A percentile compares a stretch with the other conserved stretches of the same genome.
phyloP scores from a whole-genome alignment of 2,888 invertebrate genomes.

The Stenolophus ochropezus region DNA sequence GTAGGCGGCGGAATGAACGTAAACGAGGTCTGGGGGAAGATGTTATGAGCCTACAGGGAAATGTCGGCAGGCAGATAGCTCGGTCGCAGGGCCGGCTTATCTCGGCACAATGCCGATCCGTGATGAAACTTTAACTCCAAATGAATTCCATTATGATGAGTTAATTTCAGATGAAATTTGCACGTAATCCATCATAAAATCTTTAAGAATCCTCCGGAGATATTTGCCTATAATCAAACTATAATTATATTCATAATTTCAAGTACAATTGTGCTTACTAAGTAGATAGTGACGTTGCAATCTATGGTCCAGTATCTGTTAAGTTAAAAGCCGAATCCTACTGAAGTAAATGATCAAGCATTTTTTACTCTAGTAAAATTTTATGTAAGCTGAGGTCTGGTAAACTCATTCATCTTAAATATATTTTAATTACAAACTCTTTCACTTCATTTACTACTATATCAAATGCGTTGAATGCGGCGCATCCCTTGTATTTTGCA shows the following conservation, averaged over 20 bases:
- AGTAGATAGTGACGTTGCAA: no score
- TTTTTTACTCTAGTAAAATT: no score
- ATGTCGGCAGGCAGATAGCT: slow-evolving; percentile 36
- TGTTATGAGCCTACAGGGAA: slow-evolving; percentile 48
- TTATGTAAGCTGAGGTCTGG: no score
- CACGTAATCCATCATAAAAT: slow-evolving; percentile 46
- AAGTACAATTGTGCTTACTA: no score
- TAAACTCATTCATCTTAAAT: no score
- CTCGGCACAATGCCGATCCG: slow-evolving; percentile 31
- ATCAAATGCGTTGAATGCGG: no score
- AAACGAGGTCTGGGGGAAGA: slow-evolving; percentile 32
- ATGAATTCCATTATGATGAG: slow-evolving; percentile 56
- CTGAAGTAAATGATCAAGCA: no score
- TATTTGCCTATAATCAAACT: slow-evolving; percentile 29
- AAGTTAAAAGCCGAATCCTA: no score
- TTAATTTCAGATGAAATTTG: slow-evolving; percentile 49
- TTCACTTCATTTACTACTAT: no score
- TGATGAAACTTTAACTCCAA: slow-evolving; percentile 52
- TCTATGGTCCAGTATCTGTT: no score
- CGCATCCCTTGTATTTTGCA: no score
- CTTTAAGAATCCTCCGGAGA: slow-evolving; percentile 41
- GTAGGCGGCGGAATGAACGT: slow-evolving; percentile 33
- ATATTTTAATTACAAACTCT: no score
- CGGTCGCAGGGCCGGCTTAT: slow-evolving; percentile 9
- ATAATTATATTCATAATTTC: slow-evolving; percentile 35